phyloP scores from a whole-genome alignment of 2,888 invertebrate species.

The Troides helena region DNA sequence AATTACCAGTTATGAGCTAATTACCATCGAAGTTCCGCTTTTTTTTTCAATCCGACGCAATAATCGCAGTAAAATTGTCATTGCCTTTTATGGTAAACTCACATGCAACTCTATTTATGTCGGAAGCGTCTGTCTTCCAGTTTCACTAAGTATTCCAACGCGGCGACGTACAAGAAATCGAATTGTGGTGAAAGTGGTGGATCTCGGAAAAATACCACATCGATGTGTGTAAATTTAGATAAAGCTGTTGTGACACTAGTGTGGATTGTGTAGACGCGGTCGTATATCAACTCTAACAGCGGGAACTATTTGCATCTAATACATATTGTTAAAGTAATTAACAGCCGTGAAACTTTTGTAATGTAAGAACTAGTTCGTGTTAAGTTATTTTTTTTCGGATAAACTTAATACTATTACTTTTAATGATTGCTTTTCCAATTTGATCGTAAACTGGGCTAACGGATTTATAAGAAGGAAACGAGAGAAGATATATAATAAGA shows the following conservation, averaged over 20 bases:
- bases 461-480: too few relatives aligned
- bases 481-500: too few relatives aligned
- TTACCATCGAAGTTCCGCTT: slow-evolving; percentile 49
- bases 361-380: too few relatives aligned
- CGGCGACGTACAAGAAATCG: slow-evolving; percentile 40
- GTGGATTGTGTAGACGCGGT: background rate
- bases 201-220: slow-evolving; percentile 32
- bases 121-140: slow-evolving; percentile 52
- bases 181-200: slow-evolving; percentile 41
- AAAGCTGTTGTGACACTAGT: background rate
- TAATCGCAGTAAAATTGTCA: slow-evolving; percentile 47
- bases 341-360: too few relatives aligned
- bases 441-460: too few relatives aligned
- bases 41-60: slow-evolving; percentile 34
- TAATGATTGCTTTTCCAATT: too few relatives aligned
- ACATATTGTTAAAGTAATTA: too few relatives aligned
- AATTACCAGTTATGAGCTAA: slow-evolving; percentile 26
- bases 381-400: too few relatives aligned
- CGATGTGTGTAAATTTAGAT: slow-evolving; percentile 4
- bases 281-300: background rate
- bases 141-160: slow-evolving; percentile 46
- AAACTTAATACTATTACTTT: too few relatives aligned
- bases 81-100: slow-evolving; percentile 54
- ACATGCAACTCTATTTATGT: slow-evolving; percentile 44
- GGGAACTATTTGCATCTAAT: background rate